These are phyloP conservation scores for Montipora cactus DNA, from an alignment of 64 coral and sea anemone species.

Conservation along the genomic window DNA sequence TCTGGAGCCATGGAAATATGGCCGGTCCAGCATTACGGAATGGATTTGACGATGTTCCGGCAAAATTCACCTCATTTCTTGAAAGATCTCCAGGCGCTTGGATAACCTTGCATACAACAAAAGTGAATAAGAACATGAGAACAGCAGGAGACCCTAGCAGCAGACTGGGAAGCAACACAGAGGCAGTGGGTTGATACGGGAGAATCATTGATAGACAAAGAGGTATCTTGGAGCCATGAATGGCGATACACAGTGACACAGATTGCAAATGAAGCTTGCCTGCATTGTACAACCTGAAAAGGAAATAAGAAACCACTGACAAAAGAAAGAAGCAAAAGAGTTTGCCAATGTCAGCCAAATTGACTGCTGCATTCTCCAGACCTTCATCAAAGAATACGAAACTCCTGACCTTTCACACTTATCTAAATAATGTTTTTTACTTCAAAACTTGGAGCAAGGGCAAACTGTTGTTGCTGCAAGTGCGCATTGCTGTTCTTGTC, in stretches of 20 bases:
- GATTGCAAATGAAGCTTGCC: conserved; percentile 40
- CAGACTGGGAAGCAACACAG: conserved; percentile 36
- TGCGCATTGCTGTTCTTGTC: too few relatives aligned
- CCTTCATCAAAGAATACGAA: not conserved
- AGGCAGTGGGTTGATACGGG: not conserved
- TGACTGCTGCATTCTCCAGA: not conserved
- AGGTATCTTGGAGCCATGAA: conserved; percentile 62
- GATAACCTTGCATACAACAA: conserved; percentile 31
- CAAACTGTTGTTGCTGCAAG: too few relatives aligned
- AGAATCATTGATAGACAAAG: conserved; percentile 16
- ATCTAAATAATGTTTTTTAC: too few relatives aligned
- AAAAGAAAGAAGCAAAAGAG: not conserved
- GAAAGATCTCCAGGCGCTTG: not conserved
- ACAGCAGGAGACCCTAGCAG: not conserved
- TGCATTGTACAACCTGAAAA: conserved; percentile 49
- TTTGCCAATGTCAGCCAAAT: not conserved
- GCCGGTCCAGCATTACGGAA: too few relatives aligned
- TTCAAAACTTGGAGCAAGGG: too few relatives aligned
- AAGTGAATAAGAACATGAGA: conserved; percentile 42
- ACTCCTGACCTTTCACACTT: too few relatives aligned
- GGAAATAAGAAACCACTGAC: not conserved
- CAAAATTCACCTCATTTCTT: conserved; percentile 18
- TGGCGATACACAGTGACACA: conserved; percentile 37
- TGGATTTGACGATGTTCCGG: not conserved
- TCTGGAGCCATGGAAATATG: too few relatives aligned